Evolutionary conservation across 2,888 invertebrate genomes (phyloP).

Genomic region (Melinaea marsaeus): DNA sequence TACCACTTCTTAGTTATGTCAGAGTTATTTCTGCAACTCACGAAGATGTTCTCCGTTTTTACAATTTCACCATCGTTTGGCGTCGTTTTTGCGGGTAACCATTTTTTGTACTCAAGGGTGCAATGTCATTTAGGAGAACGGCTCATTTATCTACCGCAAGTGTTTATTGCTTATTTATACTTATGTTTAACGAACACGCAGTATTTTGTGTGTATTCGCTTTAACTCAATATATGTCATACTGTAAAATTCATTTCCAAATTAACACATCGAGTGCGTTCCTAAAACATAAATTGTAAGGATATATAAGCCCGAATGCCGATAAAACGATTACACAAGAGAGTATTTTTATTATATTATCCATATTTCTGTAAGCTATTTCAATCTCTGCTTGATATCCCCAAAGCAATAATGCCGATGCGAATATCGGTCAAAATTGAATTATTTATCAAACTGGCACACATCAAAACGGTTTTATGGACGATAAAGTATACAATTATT

Average conservation of each 20-base stretch:
- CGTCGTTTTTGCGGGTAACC: constrained; percentile 17
- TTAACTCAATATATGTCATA: not conserved
- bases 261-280: not conserved
- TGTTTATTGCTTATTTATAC: constrained; percentile 24
- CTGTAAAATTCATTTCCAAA: not conserved
- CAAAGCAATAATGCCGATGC: constrained; percentile 31
- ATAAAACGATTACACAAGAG: not conserved
- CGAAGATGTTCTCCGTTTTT: constrained; percentile 46
- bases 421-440: constrained; percentile 57
- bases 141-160: constrained; percentile 20
- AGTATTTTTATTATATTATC: constrained; percentile 17
- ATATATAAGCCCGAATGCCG: not conserved
- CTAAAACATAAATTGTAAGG: not conserved
- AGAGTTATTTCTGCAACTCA: constrained; percentile 47
- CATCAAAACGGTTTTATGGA: constrained; percentile 70
- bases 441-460: constrained; percentile 63
- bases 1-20: constrained; percentile 27
- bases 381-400: constrained; percentile 27
- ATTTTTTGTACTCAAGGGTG: constrained; percentile 20
- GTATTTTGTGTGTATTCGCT: not conserved
- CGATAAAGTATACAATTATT: constrained; percentile 69
- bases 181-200: constrained; percentile 12
- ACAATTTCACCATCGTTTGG: constrained; percentile 30
- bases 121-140: constrained; percentile 23
- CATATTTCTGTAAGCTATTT: constrained; percentile 18